These are phyloP conservation scores for Takifugu ocellatus DNA, from an alignment of 2,797 vertebrate genomes.

Conservation along the genomic window DNA sequence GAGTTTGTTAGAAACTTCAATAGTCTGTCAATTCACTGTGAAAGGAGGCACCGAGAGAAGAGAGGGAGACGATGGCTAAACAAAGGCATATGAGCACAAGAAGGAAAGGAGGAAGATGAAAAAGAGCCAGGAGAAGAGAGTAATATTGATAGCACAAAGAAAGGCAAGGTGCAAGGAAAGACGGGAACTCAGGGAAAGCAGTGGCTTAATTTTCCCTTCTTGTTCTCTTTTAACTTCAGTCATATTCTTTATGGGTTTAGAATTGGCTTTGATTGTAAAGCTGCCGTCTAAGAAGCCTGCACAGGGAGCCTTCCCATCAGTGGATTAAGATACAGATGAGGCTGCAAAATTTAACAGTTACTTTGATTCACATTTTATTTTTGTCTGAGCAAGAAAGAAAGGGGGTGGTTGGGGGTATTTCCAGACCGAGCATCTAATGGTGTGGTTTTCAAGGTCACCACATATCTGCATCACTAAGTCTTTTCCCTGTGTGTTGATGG, in stretches of 20 bases:
- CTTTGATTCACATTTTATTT: slow-evolving; percentile 14
- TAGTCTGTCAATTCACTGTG: slow-evolving; percentile 62
- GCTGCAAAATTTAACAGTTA: slow-evolving; percentile 26
- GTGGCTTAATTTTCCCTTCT: slow-evolving; percentile 38
- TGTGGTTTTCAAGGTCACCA: slow-evolving; percentile 28
- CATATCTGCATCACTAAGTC: not conserved
- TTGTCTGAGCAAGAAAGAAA: not conserved
- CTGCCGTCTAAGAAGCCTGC: slow-evolving; percentile 29
- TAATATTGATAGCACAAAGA: slow-evolving; percentile 10
- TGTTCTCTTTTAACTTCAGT: slow-evolving; percentile 44
- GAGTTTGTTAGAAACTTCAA: slow-evolving; percentile 70
- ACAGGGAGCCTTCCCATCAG: slow-evolving; percentile 35
- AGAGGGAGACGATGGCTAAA: slow-evolving; percentile 5
- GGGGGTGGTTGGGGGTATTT: not conserved
- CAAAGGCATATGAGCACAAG: not conserved
- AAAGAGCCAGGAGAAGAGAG: not conserved
- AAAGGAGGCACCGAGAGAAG: slow-evolving; percentile 38
- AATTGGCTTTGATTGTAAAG: slow-evolving; percentile 57
- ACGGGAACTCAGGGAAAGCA: slow-evolving; percentile 43
- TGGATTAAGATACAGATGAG: slow-evolving; percentile 50
- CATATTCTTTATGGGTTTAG: slow-evolving; percentile 54
- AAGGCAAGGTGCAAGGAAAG: slow-evolving; percentile 23
- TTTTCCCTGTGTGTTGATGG: slow-evolving; percentile 1
- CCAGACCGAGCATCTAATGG: slow-evolving; percentile 18
- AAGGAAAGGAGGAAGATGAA: slow-evolving; percentile 1